A percentile compares a stretch with the other conserved stretches of the same genome.
Evolutionary conservation across 92 coral and sea anemone species (phyloP).

Genomic region (Virgularia gustaviana): DNA sequence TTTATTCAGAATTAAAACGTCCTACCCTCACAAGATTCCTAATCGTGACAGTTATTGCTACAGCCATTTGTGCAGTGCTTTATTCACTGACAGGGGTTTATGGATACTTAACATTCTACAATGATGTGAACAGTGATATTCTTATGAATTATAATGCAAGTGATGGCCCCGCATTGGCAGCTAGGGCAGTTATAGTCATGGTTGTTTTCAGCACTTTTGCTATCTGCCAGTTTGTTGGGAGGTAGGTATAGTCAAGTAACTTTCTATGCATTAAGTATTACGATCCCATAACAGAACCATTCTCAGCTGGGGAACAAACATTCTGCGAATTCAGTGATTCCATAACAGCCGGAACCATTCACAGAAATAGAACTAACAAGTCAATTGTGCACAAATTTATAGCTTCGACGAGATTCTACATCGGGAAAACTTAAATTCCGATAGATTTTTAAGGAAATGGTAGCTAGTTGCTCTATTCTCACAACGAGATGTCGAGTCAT

Average conservation of each 20-base stretch:
- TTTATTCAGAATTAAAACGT: constrained; percentile 76
- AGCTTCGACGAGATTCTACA: too few species aligned
- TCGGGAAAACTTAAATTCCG: too few species aligned
- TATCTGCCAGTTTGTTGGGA: constrained; percentile 76
- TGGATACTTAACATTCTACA: constrained; percentile 78
- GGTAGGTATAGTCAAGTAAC: constrained; percentile 47
- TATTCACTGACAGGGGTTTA: constrained; percentile 75
- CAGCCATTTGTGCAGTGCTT: constrained; percentile 64
- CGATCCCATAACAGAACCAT: not conserved
- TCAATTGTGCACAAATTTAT: too few species aligned
- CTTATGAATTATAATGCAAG: constrained; percentile 60
- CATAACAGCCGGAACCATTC: too few species aligned
- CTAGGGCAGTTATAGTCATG: constrained; percentile 65
- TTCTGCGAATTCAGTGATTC: too few species aligned
- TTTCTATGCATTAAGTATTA: not conserved
- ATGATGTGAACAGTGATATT: constrained; percentile 61
- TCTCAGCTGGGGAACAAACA: not conserved
- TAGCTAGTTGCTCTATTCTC: too few species aligned
- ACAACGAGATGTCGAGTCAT: too few species aligned
- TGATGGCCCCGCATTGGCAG: constrained; percentile 63
- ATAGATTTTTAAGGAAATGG: too few species aligned
- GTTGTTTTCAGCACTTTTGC: constrained; percentile 79
- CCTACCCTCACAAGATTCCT: constrained; percentile 78
- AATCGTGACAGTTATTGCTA: constrained; percentile 70
- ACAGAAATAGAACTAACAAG: too few species aligned